phyloP scores from a whole-genome alignment of 2,888 invertebrate species.

The Miltochrista miniata region DNA sequence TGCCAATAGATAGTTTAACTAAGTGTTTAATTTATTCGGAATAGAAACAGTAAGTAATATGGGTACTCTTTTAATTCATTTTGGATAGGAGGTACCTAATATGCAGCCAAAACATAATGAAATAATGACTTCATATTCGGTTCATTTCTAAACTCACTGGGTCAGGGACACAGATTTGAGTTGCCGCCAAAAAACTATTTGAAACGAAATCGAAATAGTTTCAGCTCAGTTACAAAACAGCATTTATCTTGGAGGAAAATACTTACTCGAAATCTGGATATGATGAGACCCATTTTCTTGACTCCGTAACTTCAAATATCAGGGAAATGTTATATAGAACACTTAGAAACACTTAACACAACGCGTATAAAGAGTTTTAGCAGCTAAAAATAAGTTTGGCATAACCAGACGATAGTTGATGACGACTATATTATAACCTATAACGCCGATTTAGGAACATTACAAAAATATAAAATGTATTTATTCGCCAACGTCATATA shows the following conservation, averaged over 20 bases:
- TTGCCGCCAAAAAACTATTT: conserved; percentile 65
- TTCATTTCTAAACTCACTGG: conserved; percentile 34
- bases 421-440: conserved; percentile 72
- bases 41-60: too few species aligned
- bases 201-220: conserved; percentile 67
- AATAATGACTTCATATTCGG: neutral
- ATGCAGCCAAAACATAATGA: neutral
- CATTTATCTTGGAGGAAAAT: conserved; percentile 42
- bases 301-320: conserved; percentile 30
- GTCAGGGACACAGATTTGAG: conserved; percentile 68
- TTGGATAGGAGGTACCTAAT: neutral
- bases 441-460: conserved; percentile 51
- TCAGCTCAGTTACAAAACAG: conserved; percentile 67
- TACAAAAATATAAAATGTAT: conserved; percentile 40
- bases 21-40: too few species aligned
- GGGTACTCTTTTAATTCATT: too few species aligned
- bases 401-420: conserved; percentile 66
- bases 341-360: conserved; percentile 48
- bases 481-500: conserved; percentile 21
- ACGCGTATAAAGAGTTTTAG: conserved; percentile 52
- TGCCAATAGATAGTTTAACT: too few species aligned
- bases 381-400: conserved; percentile 74
- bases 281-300: conserved; percentile 85
- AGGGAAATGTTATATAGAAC: conserved; percentile 37
- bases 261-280: conserved; percentile 88